phyloP scores from a whole-genome alignment of 2,113 vertebrate species.

The Nycticebus coucang region DNA sequence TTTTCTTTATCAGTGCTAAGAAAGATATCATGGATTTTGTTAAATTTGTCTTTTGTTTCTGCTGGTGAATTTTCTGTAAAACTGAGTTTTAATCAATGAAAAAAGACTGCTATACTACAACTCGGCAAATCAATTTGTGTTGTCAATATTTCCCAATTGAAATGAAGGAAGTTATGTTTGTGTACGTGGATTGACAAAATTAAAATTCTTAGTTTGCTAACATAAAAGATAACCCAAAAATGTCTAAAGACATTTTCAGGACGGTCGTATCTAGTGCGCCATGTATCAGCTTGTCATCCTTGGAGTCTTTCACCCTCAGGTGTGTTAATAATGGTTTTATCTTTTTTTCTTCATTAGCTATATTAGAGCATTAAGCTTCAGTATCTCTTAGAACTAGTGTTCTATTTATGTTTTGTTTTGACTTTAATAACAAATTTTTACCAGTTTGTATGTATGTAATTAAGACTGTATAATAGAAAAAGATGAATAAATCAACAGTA shows the following conservation, averaged over 20 bases:
- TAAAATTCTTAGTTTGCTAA: not conserved
- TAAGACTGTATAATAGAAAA: conserved; percentile 56
- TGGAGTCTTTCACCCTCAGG: conserved; percentile 61
- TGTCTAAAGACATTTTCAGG: conserved; percentile 54
- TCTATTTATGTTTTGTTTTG: not conserved
- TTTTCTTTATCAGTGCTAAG: not conserved
- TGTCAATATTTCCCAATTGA: not conserved
- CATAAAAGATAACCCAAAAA: not conserved
- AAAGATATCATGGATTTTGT: not conserved
- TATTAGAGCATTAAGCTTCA: conserved; percentile 68
- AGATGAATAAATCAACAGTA: conserved; percentile 46
- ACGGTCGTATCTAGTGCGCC: conserved; percentile 58
- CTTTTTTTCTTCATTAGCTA: conserved; percentile 70
- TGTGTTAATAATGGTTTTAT: conserved; percentile 76
- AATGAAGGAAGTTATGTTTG: not conserved
- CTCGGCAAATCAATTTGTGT: not conserved
- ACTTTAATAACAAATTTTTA: conserved; percentile 8
- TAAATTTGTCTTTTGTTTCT: not conserved
- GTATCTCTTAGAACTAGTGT: not conserved
- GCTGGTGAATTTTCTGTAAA: not conserved
- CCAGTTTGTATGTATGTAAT: conserved; percentile 42
- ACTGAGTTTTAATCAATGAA: not conserved
- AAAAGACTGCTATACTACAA: not conserved
- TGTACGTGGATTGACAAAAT: not conserved
- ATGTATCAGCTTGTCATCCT: conserved; percentile 65